Conservation (phyloP, 2,113 vertebrate genomes). For the Fregata magnificens region DNA sequence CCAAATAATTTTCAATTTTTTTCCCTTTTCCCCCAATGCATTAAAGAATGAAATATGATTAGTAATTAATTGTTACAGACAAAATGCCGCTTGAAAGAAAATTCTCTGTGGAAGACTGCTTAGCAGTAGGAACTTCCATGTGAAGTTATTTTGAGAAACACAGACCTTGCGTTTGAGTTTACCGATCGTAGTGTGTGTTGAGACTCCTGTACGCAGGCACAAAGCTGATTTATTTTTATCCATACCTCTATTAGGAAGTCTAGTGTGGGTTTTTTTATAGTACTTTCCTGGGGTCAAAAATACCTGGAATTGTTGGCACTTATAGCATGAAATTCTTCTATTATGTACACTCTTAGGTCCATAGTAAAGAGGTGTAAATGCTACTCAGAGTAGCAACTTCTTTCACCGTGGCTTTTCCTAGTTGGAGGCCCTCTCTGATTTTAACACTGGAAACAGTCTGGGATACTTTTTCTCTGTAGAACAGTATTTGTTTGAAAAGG, state of each 20-base stretch:
- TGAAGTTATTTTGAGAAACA: not conserved
- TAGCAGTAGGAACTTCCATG: not conserved
- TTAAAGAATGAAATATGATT: not conserved
- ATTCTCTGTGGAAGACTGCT: not conserved
- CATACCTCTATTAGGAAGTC: not conserved
- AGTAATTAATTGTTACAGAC: not conserved
- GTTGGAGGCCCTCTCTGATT: not conserved
- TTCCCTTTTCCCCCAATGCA: not conserved
- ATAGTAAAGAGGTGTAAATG: not conserved
- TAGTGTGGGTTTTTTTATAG: not conserved
- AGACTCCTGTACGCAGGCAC: not conserved
- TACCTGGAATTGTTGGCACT: constrained; percentile 17
- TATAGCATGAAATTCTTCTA: not conserved
- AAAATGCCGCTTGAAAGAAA: not conserved
- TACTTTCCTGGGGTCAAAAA: not conserved
- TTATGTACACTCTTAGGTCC: not conserved
- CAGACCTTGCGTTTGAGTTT: not conserved
- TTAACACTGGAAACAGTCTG: not conserved
- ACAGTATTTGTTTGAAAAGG: not conserved
- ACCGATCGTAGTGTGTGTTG: not conserved
- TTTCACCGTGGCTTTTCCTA: not conserved
- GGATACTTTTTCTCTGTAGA: not conserved
- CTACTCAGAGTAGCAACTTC: not conserved
- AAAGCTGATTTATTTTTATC: constrained; percentile 26
- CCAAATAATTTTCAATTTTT: not conserved